Evolutionary conservation across 2,888 invertebrate species (phyloP).

Genomic region (Cepaea hortensis): DNA sequence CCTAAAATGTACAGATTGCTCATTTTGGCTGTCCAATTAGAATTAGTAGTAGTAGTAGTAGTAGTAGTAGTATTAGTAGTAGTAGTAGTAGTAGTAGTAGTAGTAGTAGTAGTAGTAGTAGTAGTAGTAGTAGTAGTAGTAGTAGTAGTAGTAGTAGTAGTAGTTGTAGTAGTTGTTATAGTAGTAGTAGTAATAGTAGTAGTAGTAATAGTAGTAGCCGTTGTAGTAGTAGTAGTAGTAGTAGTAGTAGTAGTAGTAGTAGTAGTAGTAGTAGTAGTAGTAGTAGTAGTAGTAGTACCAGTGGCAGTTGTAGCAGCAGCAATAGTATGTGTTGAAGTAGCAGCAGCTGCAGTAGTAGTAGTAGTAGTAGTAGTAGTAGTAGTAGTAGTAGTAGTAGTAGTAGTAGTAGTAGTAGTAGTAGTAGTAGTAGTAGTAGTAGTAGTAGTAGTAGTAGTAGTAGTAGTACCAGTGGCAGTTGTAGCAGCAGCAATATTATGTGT

Average conservation of each 20-base stretch:
- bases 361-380: no score
- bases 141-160: slow-evolving; percentile 19
- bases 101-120: slow-evolving; percentile 25
- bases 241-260: background rate
- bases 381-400: background rate
- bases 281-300: no score
- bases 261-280: no score
- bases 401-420: background rate
- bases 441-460: slow-evolving; percentile 9
- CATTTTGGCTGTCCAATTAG: no score
- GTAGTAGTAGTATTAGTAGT: background rate
- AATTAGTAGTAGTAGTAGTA: background rate
- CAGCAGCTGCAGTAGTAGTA: no score
- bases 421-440: no score
- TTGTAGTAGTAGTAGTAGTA: background rate
- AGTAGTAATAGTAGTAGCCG: background rate
- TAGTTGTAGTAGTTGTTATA: slow-evolving; percentile 19
- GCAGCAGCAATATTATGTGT: background rate
- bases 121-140: slow-evolving; percentile 30
- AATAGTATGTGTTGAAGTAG: no score
- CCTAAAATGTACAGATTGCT: no score
- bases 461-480: slow-evolving; percentile 8
- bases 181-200: slow-evolving; percentile 15
- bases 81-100: slow-evolving; percentile 25
- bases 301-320: background rate